Conservation (phyloP, 2,888 invertebrate genomes). For the Drosophila paranaensis region DNA sequence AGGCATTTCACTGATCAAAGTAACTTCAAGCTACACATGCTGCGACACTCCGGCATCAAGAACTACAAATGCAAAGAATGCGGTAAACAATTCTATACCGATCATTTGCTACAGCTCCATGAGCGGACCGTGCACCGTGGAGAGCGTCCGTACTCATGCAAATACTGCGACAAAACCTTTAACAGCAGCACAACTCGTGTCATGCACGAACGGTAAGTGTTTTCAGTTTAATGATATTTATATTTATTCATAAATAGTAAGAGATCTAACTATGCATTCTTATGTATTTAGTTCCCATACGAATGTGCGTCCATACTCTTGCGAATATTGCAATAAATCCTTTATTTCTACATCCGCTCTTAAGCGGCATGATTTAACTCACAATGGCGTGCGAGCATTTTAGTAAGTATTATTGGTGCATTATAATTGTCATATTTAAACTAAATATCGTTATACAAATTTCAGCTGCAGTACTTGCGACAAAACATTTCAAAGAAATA, state of each 20-base stretch:
- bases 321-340: slow-evolving; percentile 73
- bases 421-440: neutral
- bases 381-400: slow-evolving; percentile 58
- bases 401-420: slow-evolving; percentile 44
- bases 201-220: slow-evolving; percentile 77
- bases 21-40: slow-evolving; percentile 68
- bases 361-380: slow-evolving; percentile 74
- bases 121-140: slow-evolving; percentile 74
- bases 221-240: neutral
- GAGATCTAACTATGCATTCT: no score
- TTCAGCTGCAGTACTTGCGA: slow-evolving; percentile 58
- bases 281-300: slow-evolving; percentile 73
- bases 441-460: neutral
- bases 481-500: slow-evolving; percentile 61
- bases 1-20: slow-evolving; percentile 65
- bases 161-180: slow-evolving; percentile 75
- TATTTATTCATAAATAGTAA: neutral
- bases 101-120: slow-evolving; percentile 56
- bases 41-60: slow-evolving; percentile 61
- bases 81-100: slow-evolving; percentile 56
- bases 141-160: slow-evolving; percentile 81
- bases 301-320: slow-evolving; percentile 78
- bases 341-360: slow-evolving; percentile 80
- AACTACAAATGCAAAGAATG: slow-evolving; percentile 57
- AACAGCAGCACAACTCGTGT: slow-evolving; percentile 78